Base-by-base conservation (phyloP, 1,140 invertebrate species). In the Drosophila paulistorum region DNA sequence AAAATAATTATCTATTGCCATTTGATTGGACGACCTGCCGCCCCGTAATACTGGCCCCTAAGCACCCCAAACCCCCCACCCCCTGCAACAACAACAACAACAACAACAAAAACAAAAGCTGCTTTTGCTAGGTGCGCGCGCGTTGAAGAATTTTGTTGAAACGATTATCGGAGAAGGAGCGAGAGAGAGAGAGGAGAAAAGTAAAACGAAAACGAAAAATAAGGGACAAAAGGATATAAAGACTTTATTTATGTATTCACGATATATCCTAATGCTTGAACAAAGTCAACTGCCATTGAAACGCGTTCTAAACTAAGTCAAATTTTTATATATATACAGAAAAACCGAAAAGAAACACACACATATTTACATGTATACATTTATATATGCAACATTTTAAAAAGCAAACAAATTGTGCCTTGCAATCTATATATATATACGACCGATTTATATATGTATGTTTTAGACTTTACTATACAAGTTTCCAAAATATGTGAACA, bases 281-380 rank as follows among this genome's bases (percentile, higher is more conserved):
- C 58, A 48, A 77, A 77, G 83, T 76, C 74, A 85, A 80, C 83
- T 86, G 83, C 83, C 83, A 86, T 79, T 86, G 79, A 79, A 86
- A 71, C 84, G 82, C 83, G 79, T 87, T 86, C 82, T 77, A 79
- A 83, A 87, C 83, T 87, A 86, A 86, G 82, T 86, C 82, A 86
- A 57, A 64, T 26, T 55, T 70, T 61, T 51, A 20, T 51, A 51
- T 30, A 30, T 7, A 20, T 11, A 51, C 17, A 51, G 17, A 51
- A 17, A 7, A 45, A 45, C 30, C 30, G 30, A 45, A 45, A 14
- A 14, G 14, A 14, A 45, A 51, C 45, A 51, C 45, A 51, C 45
- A 51, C 17, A 63, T 69, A 48, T 39, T 60, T 48, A 67, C 59
- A 68, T 59, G 59, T 48, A 54, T 51, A 61, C 35, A 78, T 69